These are phyloP conservation scores for Dryas iulia DNA, from an alignment of 1,140 invertebrate genomes.

Conservation along the genomic window DNA sequence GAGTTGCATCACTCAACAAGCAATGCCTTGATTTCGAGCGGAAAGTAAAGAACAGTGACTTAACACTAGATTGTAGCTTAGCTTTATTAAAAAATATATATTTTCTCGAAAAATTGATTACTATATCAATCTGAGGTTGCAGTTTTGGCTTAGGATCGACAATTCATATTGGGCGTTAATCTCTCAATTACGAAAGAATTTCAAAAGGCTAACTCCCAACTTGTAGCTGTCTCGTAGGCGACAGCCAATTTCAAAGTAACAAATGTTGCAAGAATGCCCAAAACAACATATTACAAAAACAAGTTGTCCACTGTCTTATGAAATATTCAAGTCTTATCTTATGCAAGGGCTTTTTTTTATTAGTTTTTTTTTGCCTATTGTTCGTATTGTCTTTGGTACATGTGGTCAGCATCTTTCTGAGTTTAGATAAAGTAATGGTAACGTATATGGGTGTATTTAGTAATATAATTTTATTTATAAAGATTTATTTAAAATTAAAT, in stretches of 20 bases:
- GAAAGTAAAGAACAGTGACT: no score
- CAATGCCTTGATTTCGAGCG: no score
- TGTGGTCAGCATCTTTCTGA: slow-evolving; percentile 13
- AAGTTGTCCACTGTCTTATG: background rate
- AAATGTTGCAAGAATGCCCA: background rate
- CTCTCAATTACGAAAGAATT: background rate
- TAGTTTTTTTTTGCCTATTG: background rate
- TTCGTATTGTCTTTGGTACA: background rate
- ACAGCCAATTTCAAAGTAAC: background rate
- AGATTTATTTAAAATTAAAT: no score
- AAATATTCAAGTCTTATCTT: slow-evolving; percentile 2
- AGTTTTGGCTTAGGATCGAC: no score
- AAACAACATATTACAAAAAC: background rate
- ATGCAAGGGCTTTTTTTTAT: slow-evolving; percentile 14
- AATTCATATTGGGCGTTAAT: no score
- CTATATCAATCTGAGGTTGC: no score
- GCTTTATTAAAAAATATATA: no score
- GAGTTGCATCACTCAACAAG: no score
- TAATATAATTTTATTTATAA: no score
- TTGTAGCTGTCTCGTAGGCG: background rate
- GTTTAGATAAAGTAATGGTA: background rate
- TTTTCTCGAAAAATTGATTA: no score
- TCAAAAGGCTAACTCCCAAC: background rate
- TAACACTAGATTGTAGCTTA: no score
- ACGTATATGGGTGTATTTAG: background rate